Evolutionary conservation across 53 echinoderm and acorn worm genomes (phyloP), one percentile per base, ranked within the genome.

Genomic region (Actinopyga echinites): DNA sequence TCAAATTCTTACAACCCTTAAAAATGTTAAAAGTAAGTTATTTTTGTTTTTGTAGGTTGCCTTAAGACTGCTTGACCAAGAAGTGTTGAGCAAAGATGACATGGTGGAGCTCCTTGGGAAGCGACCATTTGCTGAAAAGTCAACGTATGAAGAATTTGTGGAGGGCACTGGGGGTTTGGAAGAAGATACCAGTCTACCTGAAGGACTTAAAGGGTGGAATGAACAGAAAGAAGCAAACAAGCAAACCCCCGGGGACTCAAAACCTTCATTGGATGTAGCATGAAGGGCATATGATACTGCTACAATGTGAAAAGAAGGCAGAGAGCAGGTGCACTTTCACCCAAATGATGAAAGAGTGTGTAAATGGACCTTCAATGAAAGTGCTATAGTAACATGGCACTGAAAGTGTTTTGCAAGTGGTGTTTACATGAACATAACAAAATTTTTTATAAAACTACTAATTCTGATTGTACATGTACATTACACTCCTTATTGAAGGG

Each of bases 71-170:
- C 86, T 99, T 20, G 94, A 94, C 1, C 86, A 77, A 55, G 99
- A 99, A 80, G 88, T 95, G 35, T 80, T 99, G 57, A 99, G 92
- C 83, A 99, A 99, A 86, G 94, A 94, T n/a, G 99, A 99, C 87
- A 99, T 99, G 99, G 94, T 94, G 35, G 94, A 99, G 38, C 89
- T 99, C 19, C 87, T 99, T 24, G 99, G 99, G 0, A 82, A 86
- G 21, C 54, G 99, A 54, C 99, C 99, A 12, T 99, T 99, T 80
- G 89, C 84, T 11, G 99, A 99, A 86, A 99, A 92, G 77, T 95
- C 99, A 3, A 99, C 99, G 4, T 99, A 99, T 19, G 99, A 94
- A 83, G 94, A 99, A 57, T 99, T 99, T 83, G 99, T 99, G n/a
- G 99, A 99, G 83, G 99, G 99, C 32, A 99, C 99, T 1, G 99